These are phyloP conservation scores for Hydriomena furcata DNA, from an alignment of 2,888 invertebrate genomes.

Conservation along the genomic window DNA sequence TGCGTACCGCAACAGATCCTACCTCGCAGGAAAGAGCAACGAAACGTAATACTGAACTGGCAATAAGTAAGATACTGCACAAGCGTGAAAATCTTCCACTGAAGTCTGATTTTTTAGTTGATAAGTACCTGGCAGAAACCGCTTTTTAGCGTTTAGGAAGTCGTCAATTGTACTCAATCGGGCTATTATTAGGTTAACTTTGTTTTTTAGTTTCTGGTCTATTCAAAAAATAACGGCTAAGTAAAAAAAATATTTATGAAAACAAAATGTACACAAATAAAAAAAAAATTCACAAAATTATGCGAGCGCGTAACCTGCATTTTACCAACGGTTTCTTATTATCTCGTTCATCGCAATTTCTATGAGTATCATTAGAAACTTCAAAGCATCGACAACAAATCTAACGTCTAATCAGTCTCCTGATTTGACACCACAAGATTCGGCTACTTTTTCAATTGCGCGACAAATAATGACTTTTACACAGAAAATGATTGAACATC, in stretches of 20 bases:
- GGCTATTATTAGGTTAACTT: too few species aligned
- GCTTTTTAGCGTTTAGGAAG: too few species aligned
- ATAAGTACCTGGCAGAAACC: too few species aligned
- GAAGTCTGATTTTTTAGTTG: not conserved
- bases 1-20: slow-evolving; percentile 36
- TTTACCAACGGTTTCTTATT: not conserved
- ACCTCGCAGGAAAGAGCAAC: slow-evolving; percentile 14
- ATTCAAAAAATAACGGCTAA: too few species aligned
- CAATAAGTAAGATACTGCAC: slow-evolving; percentile 24
- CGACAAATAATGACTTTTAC: not conserved
- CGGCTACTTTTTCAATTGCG: not conserved
- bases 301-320: not conserved
- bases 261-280: too few species aligned
- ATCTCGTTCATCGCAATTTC: slow-evolving; percentile 3
- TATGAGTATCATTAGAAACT: not conserved
- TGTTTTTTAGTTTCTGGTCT: too few species aligned
- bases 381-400: slow-evolving; percentile 10
- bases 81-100: not conserved
- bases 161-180: too few species aligned
- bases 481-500: too few species aligned
- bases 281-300: not conserved
- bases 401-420: slow-evolving; percentile 9
- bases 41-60: slow-evolving; percentile 23
- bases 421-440: slow-evolving; percentile 1
- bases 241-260: too few species aligned